A percentile compares a stretch with the other conserved stretches of the same genome.
phyloP scores from a whole-genome alignment of 1,140 invertebrate genomes.

The Danaus plexippus region DNA sequence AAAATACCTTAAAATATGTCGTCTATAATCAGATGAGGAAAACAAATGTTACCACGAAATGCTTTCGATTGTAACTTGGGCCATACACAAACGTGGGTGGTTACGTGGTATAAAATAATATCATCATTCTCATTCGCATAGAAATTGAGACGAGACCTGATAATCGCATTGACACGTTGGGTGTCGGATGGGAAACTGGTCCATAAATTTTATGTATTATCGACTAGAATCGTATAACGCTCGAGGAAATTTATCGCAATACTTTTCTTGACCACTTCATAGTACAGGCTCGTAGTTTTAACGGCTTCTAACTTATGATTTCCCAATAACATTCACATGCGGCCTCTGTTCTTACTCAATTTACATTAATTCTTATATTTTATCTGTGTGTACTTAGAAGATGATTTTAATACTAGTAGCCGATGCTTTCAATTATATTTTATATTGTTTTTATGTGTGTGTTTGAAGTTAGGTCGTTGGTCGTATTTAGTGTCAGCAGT shows the following conservation, averaged over 20 bases:
- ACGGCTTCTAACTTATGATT: conserved; percentile 20
- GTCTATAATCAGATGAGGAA: no score
- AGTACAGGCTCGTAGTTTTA: conserved; percentile 23
- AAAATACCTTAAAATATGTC: no score
- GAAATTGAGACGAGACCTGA: conserved; percentile 43
- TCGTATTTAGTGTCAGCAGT: no score
- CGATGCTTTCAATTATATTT: conserved; percentile 12
- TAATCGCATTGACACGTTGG: conserved; percentile 31
- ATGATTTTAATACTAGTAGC: conserved; percentile 17
- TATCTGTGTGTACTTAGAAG: conserved; percentile 13
- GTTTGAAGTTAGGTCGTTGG: conserved; percentile 1
- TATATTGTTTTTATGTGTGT: conserved; percentile 14
- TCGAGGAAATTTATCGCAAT: conserved; percentile 17
- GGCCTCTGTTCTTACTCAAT: conserved; percentile 14
- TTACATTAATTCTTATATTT: conserved; percentile 18
- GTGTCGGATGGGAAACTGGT: conserved; percentile 25
- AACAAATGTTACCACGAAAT: no score
- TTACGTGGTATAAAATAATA: conserved; percentile 41
- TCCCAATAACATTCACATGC: conserved; percentile 20
- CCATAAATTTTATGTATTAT: conserved; percentile 32
- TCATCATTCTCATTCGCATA: conserved; percentile 42
- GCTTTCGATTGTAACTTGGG: conserved; percentile 20
- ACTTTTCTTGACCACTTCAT: conserved; percentile 17
- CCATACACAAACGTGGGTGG: conserved; percentile 46
- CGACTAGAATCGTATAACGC: conserved; percentile 18